phyloP scores from a whole-genome alignment of 92 coral and sea anemone genomes.

The Parazoanthus swiftii region DNA sequence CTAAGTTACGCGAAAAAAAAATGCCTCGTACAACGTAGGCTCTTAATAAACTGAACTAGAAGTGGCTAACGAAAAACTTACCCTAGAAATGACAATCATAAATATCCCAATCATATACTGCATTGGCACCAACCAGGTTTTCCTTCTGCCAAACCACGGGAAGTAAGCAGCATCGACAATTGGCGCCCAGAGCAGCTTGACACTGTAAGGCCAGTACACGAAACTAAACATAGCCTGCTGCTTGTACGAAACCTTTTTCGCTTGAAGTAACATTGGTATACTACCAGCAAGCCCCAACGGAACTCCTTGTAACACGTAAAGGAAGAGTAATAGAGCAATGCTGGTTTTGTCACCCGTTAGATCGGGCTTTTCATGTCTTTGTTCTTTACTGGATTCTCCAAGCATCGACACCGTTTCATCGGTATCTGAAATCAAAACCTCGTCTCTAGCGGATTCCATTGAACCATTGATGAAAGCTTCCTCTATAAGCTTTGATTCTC shows the following conservation, averaged over 20 bases:
- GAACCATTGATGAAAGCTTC: neutral
- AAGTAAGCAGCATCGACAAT: constrained; percentile 91
- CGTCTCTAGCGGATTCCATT: neutral
- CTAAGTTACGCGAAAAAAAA: too few relatives aligned
- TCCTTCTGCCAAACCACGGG: constrained; percentile 82
- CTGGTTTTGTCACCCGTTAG: constrained; percentile 58
- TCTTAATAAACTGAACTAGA: neutral
- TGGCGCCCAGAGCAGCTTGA: constrained; percentile 96
- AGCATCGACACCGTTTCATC: constrained; percentile 14
- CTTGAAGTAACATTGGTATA: constrained; percentile 82
- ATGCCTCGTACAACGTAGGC: too few relatives aligned
- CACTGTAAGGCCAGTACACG: constrained; percentile 98
- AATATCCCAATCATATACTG: constrained; percentile 88
- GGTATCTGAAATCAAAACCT: neutral
- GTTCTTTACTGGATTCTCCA: neutral
- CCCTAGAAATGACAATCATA: constrained; percentile 80
- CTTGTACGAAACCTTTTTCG: constrained; percentile 79
- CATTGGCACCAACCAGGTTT: constrained; percentile 93
- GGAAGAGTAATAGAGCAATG: constrained; percentile 76
- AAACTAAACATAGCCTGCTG: constrained; percentile 94
- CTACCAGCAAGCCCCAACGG: constrained; percentile 95
- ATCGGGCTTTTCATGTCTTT: neutral
- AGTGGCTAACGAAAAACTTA: constrained; percentile 32
- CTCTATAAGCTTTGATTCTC: neutral
- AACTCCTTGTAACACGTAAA: constrained; percentile 90